These are phyloP conservation scores for Phalloptychus januarius DNA, from an alignment of 2,797 vertebrate genomes.

Conservation along the genomic window DNA sequence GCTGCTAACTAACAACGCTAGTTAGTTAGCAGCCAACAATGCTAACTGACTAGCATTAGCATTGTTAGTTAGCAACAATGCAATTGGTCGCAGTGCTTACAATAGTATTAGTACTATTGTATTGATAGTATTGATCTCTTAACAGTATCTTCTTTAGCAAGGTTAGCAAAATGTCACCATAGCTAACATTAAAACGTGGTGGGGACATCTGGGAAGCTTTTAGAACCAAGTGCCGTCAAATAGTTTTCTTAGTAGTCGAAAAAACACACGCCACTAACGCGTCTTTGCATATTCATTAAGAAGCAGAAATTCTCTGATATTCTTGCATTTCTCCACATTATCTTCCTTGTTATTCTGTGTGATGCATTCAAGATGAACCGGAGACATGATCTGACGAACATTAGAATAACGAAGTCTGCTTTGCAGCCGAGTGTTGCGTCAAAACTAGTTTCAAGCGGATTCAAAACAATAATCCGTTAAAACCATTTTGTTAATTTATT, in stretches of 20 bases:
- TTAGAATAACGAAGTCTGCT: slow-evolving; percentile 1
- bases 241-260: background rate
- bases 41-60: too few species aligned
- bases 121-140: background rate
- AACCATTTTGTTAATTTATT: background rate
- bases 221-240: background rate
- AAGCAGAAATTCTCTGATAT: background rate
- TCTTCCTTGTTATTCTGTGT: background rate
- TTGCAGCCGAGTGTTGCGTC: background rate
- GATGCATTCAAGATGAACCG: background rate
- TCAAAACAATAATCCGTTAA: background rate
- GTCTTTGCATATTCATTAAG: background rate
- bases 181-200: background rate
- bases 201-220: background rate
- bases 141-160: background rate
- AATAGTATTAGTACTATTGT: too few species aligned
- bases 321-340: background rate
- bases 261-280: background rate
- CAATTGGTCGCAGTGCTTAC: background rate
- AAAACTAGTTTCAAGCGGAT: background rate
- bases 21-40: too few species aligned
- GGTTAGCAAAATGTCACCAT: background rate
- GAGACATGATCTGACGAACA: background rate
- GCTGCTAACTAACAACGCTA: too few species aligned
- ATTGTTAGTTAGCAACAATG: too few species aligned